Evolutionary conservation across 1,140 invertebrate species (phyloP).

Genomic region (Diploscapter pachys): DNA sequence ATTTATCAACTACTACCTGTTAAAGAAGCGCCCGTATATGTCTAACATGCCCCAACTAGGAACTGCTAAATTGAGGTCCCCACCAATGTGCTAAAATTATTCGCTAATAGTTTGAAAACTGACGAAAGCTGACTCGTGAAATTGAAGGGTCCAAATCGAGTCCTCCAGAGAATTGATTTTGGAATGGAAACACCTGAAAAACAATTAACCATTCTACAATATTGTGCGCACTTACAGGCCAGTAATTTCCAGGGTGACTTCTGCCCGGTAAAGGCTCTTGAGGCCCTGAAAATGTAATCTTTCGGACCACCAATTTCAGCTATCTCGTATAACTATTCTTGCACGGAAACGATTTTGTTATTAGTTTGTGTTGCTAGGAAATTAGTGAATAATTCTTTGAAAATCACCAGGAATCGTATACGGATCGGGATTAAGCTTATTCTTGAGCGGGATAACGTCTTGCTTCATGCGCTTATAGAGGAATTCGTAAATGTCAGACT

Average conservation of each 20-base stretch:
- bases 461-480: constrained; percentile 37
- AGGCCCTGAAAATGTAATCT: constrained; percentile 22
- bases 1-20: neutral
- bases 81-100: constrained; percentile 40
- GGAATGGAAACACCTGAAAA: constrained; percentile 33
- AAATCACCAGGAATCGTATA: constrained; percentile 29
- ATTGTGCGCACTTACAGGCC: constrained; percentile 10
- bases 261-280: constrained; percentile 41
- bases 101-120: constrained; percentile 3
- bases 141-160: constrained; percentile 43
- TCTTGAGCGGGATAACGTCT: constrained; percentile 11
- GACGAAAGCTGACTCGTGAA: constrained; percentile 30
- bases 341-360: neutral
- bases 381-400: neutral
- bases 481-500: constrained; percentile 18
- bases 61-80: constrained; percentile 43
- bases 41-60: constrained; percentile 45
- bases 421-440: constrained; percentile 9
- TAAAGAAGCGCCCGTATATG: constrained; percentile 41
- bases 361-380: neutral
- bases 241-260: constrained; percentile 38
- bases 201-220: too few relatives aligned
- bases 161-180: constrained; percentile 43
- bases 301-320: too few relatives aligned
- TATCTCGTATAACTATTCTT: too few relatives aligned